Evolutionary conservation across 2,113 vertebrate genomes (phyloP).

Genomic region (Nycticorax nycticorax): DNA sequence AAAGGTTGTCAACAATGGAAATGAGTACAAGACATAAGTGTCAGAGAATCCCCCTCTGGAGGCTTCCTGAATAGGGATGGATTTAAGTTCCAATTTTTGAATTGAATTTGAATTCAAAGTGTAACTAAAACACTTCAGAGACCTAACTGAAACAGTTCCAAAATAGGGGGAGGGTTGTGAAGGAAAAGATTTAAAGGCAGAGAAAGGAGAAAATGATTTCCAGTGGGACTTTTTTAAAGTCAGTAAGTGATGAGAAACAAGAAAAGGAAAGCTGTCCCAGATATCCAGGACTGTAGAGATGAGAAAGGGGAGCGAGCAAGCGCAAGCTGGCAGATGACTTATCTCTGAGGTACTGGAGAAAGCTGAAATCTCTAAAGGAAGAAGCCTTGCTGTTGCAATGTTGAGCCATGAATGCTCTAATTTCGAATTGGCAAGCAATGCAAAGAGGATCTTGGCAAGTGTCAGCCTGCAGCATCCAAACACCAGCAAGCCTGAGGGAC

Average conservation of each 20-base stretch:
- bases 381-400: neutral
- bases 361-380: neutral
- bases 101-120: neutral
- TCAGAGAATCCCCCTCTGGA: neutral
- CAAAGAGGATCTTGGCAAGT: neutral
- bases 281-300: neutral
- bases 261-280: neutral
- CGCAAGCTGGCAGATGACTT: accelerated
- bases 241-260: neutral
- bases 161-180: neutral
- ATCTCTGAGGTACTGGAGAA: neutral
- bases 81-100: neutral
- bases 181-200: neutral
- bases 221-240: neutral
- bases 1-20: neutral
- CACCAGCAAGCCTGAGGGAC: neutral
- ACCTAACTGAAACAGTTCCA: neutral
- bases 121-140: neutral
- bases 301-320: neutral
- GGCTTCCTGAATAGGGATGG: neutral
- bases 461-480: neutral
- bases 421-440: neutral
- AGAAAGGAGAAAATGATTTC: neutral
- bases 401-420: neutral
- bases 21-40: neutral